Evolutionary conservation across 2,888 invertebrate genomes (phyloP).

Genomic region (Desoria tigrina): DNA sequence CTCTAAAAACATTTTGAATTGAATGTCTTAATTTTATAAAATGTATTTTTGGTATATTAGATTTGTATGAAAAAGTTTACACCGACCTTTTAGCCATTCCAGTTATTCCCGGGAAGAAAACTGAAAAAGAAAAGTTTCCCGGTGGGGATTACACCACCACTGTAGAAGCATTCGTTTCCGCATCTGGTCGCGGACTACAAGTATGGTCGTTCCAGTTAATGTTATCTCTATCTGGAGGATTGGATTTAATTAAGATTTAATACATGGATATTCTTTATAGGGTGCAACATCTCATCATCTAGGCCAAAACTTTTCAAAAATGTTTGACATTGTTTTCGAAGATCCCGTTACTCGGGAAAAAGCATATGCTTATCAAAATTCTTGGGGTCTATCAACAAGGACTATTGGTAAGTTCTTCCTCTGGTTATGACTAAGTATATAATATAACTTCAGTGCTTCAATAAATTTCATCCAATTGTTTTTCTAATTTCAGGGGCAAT

Average conservation of each 20-base stretch:
- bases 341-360: conserved; percentile 82
- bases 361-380: conserved; percentile 85
- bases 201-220: conserved; percentile 56
- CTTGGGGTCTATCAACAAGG: conserved; percentile 96
- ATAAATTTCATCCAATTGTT: background rate
- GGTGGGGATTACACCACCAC: conserved; percentile 97
- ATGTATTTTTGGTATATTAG: too few relatives aligned
- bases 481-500: conserved; percentile 59
- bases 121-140: conserved; percentile 98
- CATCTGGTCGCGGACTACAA: conserved; percentile 91
- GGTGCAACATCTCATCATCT: conserved; percentile 98
- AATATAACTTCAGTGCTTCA: background rate
- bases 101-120: conserved; percentile 92
- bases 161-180: conserved; percentile 91
- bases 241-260: background rate
- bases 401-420: conserved; percentile 71
- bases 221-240: background rate
- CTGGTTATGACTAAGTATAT: too few relatives aligned
- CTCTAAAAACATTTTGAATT: background rate
- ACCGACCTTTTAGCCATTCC: conserved; percentile 90
- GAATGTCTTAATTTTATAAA: background rate
- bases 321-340: conserved; percentile 96
- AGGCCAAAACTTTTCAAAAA: conserved; percentile 98
- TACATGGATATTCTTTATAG: conserved; percentile 57
- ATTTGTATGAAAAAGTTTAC: conserved; percentile 87